A percentile compares a stretch with the other conserved stretches of the same genome.
phyloP scores from a whole-genome alignment of 2,888 invertebrate genomes.

The Morpho deidamia region DNA sequence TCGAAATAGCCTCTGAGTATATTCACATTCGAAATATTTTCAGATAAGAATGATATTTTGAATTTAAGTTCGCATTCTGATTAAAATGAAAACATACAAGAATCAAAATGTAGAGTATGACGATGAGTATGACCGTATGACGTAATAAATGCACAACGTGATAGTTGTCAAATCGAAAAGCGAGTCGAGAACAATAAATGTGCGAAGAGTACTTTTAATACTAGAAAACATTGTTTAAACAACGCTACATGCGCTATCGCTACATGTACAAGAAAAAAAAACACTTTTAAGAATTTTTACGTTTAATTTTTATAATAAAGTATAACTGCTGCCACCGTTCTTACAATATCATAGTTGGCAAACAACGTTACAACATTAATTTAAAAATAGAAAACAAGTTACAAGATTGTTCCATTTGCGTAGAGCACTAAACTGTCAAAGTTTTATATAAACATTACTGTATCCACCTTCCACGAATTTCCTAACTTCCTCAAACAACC shows the following conservation, averaged over 20 bases:
- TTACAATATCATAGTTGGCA: background rate
- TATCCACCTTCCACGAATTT: background rate
- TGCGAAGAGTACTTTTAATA: background rate
- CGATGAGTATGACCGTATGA: too few species aligned
- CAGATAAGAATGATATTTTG: too few species aligned
- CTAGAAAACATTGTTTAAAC: background rate
- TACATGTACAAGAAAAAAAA: background rate
- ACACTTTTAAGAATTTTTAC: background rate
- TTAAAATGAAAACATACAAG: too few species aligned
- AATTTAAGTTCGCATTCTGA: too few species aligned
- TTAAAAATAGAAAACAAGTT: constrained; percentile 4
- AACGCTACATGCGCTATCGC: background rate
- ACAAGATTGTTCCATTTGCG: background rate
- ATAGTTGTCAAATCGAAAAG: too few species aligned
- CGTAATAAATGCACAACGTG: too few species aligned
- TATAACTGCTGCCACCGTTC: background rate
- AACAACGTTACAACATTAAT: constrained; percentile 2
- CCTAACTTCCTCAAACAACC: background rate
- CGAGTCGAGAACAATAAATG: background rate
- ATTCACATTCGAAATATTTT: too few species aligned
- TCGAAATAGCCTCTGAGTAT: too few species aligned
- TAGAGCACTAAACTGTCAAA: background rate
- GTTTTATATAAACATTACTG: background rate
- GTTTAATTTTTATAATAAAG: background rate
- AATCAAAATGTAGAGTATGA: too few species aligned